Conservation (phyloP, 2,888 invertebrate genomes). For the Drosophila helvetica region DNA sequence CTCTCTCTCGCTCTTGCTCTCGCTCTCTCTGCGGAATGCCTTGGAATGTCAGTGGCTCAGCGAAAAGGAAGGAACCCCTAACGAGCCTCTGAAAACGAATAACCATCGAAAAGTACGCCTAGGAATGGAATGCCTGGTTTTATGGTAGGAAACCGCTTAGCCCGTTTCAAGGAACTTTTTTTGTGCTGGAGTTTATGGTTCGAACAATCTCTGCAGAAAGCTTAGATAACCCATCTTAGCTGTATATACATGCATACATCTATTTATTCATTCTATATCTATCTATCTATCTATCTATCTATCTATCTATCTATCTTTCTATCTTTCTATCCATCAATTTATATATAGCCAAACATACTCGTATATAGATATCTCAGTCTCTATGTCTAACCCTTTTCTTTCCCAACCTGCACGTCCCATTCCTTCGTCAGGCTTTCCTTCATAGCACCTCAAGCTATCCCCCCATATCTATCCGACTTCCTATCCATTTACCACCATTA, state of each 20-base stretch:
- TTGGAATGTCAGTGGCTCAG: conserved; percentile 4
- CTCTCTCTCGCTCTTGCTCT: neutral
- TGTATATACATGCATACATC: accelerated
- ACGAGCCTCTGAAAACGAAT: neutral
- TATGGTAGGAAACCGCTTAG: neutral
- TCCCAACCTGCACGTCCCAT: neutral
- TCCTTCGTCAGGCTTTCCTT: neutral
- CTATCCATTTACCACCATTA: conserved; percentile 9
- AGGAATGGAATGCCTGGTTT: neutral
- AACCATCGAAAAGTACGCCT: neutral
- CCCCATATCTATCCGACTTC: neutral
- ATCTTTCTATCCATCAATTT: no score
- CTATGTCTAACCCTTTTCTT: neutral
- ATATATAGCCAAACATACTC: no score
- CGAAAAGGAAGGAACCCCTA: neutral
- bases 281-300: no score
- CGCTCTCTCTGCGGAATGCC: conserved; percentile 1
- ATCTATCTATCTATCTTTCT: no score
- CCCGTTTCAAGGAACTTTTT: neutral
- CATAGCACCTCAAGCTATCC: neutral
- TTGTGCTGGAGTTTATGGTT: neutral
- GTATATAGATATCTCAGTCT: no score
- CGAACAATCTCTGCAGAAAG: no score
- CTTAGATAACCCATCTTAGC: no score
- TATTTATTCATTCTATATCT: no score